A percentile compares a stretch with the other conserved stretches of the same genome.
These are phyloP conservation scores for Ptilonorhynchus violaceus DNA, from an alignment of 2,113 vertebrate species.

Conservation along the genomic window DNA sequence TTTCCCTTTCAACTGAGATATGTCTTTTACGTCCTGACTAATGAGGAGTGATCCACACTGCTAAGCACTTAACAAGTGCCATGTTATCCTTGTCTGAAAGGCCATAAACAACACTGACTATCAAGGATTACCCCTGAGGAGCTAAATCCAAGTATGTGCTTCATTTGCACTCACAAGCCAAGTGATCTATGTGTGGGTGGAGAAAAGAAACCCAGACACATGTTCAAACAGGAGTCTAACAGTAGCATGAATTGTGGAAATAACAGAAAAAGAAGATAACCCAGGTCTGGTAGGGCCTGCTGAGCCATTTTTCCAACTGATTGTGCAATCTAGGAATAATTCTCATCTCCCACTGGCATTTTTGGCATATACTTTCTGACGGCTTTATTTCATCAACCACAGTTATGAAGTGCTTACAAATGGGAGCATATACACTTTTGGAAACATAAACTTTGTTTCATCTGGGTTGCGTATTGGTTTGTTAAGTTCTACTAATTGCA, in stretches of 20 bases:
- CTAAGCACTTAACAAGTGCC: background rate
- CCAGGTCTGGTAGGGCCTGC: background rate
- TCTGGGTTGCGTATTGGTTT: background rate
- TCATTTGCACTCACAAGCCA: background rate
- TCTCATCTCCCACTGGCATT: background rate
- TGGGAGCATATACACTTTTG: background rate
- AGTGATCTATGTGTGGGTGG: background rate
- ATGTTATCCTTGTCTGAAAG: background rate
- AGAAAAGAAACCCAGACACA: fast-evolving
- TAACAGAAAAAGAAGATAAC: background rate
- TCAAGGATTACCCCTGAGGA: background rate
- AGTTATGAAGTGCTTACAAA: background rate
- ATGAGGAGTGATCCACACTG: background rate
- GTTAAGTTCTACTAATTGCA: background rate
- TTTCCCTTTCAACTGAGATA: background rate
- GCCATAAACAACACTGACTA: background rate
- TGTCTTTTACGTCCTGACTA: background rate
- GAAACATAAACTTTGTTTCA: background rate
- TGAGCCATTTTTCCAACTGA: background rate
- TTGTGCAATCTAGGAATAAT: background rate
- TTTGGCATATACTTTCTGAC: background rate
- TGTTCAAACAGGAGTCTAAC: background rate
- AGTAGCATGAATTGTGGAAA: background rate
- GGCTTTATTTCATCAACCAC: background rate
- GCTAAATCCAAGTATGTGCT: background rate